Conservation (phyloP, 2,113 vertebrate species). For the Poeciliopsis prolifica region DNA sequence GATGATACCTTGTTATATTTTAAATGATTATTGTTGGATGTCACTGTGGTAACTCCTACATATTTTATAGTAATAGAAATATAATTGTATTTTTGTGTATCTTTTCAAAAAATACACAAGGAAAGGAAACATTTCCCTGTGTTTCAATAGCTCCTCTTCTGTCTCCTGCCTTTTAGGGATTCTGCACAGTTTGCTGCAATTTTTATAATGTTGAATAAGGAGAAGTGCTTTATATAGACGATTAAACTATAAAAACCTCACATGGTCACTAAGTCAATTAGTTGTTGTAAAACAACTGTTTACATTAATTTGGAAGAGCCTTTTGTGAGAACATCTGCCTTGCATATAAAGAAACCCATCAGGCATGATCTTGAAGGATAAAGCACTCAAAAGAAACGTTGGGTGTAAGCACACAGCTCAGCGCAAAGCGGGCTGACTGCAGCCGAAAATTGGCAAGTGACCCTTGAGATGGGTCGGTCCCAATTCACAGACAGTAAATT, state of each 20-base stretch:
- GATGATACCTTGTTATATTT: neutral
- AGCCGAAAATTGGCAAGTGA: constrained; percentile 81
- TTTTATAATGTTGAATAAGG: constrained; percentile 1
- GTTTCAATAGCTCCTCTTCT: neutral
- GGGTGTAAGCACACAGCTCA: constrained; percentile 68
- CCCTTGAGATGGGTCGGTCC: constrained; percentile 79
- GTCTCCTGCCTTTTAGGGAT: neutral
- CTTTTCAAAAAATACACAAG: neutral
- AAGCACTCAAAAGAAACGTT: constrained; percentile 75
- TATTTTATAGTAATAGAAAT: neutral
- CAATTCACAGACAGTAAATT: constrained; percentile 83
- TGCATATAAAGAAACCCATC: constrained; percentile 43
- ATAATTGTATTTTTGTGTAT: neutral
- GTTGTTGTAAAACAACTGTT: constrained; percentile 32
- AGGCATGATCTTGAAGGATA: constrained; percentile 63
- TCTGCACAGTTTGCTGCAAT: neutral
- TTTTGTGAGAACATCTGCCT: constrained; percentile 41
- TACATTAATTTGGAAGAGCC: constrained; percentile 16
- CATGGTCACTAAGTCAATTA: constrained; percentile 29
- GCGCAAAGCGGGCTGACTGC: constrained; percentile 66
- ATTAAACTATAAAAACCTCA: constrained; percentile 14
- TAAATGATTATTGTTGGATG: neutral
- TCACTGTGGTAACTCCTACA: neutral
- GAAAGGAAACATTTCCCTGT: neutral
- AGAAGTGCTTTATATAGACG: constrained; percentile 14